phyloP scores from a whole-genome alignment of 1,140 invertebrate species.

The Drosophila pseudoananassae region DNA sequence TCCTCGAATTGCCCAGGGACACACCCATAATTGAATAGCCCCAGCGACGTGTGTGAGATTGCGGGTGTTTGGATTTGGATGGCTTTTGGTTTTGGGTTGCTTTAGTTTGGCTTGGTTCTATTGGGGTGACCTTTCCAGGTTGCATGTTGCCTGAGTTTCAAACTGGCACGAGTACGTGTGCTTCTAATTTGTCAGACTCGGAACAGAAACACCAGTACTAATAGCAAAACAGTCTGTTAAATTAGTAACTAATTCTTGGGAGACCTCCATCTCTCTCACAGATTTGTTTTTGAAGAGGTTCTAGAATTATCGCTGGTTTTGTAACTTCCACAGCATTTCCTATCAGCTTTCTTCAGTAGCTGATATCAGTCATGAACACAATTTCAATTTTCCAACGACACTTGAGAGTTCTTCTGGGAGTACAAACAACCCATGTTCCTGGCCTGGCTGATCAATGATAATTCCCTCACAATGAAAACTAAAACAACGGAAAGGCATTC shows the following conservation, averaged over 20 bases:
- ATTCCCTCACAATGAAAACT: conserved; percentile 43
- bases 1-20: conserved; percentile 47
- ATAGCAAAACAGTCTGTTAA: neutral
- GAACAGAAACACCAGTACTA: neutral
- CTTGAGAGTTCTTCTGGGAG: conserved; percentile 16
- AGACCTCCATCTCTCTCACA: neutral
- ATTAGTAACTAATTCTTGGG: neutral
- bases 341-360: conserved; percentile 47
- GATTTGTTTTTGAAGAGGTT: neutral
- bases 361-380: conserved; percentile 35
- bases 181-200: conserved; percentile 29
- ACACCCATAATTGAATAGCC: conserved; percentile 78
- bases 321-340: conserved; percentile 15
- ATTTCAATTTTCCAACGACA: conserved; percentile 46
- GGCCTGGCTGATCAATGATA: conserved; percentile 65
- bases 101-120: conserved; percentile 30
- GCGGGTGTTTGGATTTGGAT: conserved; percentile 61
- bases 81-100: conserved; percentile 50
- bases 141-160: conserved; percentile 50
- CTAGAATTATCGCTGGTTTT: neutral
- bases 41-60: conserved; percentile 63
- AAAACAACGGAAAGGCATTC: conserved; percentile 45
- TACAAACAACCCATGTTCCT: conserved; percentile 32
- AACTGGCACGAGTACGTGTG: conserved; percentile 40
- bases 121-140: conserved; percentile 25